Conservation (phyloP, 2,888 invertebrate genomes). For the Amblyteles armatorius region DNA sequence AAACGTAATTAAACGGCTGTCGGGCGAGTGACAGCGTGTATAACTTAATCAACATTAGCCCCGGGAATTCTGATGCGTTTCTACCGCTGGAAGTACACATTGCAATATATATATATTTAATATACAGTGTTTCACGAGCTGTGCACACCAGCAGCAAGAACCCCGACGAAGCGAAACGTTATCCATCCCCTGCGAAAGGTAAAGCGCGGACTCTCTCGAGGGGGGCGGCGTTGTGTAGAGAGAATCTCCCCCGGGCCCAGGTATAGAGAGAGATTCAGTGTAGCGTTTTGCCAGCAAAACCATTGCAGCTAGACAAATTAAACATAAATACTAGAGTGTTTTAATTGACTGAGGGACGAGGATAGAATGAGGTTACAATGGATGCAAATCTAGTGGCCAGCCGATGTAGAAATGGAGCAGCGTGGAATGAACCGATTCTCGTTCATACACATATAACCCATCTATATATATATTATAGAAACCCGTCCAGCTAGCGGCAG, state of each 20-base stretch:
- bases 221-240: background rate
- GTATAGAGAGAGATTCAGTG: constrained; percentile 9
- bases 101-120: constrained; percentile 18
- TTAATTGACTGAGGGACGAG: constrained; percentile 51
- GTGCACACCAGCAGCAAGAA: constrained; percentile 27
- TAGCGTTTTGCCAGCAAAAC: constrained; percentile 24
- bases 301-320: constrained; percentile 65
- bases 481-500: constrained; percentile 5
- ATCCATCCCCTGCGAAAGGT: constrained; percentile 56
- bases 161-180: constrained; percentile 60
- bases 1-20: constrained; percentile 72
- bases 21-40: constrained; percentile 69
- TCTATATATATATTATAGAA: background rate
- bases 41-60: constrained; percentile 76
- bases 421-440: constrained; percentile 48
- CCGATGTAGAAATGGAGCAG: constrained; percentile 66
- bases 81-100: constrained; percentile 14
- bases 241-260: background rate
- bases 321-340: constrained; percentile 73
- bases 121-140: constrained; percentile 1
- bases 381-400: constrained; percentile 75
- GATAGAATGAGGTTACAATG: constrained; percentile 64
- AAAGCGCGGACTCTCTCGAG: constrained; percentile 34
- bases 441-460: background rate
- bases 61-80: constrained; percentile 69